These are phyloP conservation scores for Cremastobaeus sp. DNA, from an alignment of 2,888 invertebrate genomes.

Conservation along the genomic window DNA sequence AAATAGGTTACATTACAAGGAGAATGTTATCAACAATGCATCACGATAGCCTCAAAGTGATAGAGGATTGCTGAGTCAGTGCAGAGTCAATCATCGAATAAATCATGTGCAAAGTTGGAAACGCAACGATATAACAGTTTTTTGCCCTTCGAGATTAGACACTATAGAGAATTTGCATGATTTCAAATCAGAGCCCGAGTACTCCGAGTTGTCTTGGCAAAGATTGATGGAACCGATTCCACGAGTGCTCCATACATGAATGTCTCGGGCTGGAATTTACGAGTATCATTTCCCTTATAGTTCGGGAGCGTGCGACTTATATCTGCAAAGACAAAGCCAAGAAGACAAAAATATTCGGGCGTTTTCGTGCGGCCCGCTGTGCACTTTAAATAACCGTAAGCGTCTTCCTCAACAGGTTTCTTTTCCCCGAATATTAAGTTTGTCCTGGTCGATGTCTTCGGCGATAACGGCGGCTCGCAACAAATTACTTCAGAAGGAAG, in stretches of 20 bases:
- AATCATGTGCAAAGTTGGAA: too few relatives aligned
- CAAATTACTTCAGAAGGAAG: slow-evolving; percentile 26
- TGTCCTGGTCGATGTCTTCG: slow-evolving; percentile 8
- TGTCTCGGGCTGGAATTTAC: slow-evolving; percentile 70
- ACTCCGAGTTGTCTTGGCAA: slow-evolving; percentile 72
- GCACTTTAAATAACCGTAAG: slow-evolving; percentile 34
- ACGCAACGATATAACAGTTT: too few relatives aligned
- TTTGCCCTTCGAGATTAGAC: too few relatives aligned
- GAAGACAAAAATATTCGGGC: slow-evolving; percentile 24
- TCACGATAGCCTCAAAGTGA: too few relatives aligned
- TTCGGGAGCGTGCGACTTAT: slow-evolving; percentile 68
- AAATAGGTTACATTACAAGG: too few relatives aligned
- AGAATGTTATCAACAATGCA: too few relatives aligned
- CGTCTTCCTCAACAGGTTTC: slow-evolving; percentile 42
- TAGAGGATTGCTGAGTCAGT: too few relatives aligned
- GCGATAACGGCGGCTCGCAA: slow-evolving; percentile 19
- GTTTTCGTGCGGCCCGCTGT: slow-evolving; percentile 6
- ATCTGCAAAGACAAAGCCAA: slow-evolving; percentile 57
- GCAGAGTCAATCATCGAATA: too few relatives aligned
- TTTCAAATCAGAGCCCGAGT: too few relatives aligned
- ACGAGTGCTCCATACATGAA: slow-evolving; percentile 68
- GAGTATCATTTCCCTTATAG: slow-evolving; percentile 74
- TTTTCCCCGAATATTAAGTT: slow-evolving; percentile 31
- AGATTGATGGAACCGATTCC: slow-evolving; percentile 76
- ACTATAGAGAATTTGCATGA: too few relatives aligned